Evolutionary conservation across 2,888 invertebrate species (phyloP).

Genomic region (Mythimna impura): DNA sequence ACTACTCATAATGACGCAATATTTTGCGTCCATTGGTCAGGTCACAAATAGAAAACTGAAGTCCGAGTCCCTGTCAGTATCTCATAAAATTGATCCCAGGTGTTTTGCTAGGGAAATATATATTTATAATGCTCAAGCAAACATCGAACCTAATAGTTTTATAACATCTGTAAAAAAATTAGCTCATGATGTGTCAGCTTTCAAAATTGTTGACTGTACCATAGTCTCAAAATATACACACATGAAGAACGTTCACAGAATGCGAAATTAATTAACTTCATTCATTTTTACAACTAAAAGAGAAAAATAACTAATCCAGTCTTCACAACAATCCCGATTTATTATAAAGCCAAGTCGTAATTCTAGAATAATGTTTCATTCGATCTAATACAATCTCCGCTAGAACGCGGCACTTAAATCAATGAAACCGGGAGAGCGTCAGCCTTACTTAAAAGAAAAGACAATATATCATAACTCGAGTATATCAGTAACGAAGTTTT

Average conservation of each 20-base stretch:
- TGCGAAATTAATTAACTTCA: slow-evolving; percentile 1
- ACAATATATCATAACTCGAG: slow-evolving; percentile 53
- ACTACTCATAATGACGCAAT: no score
- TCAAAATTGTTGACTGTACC: no score
- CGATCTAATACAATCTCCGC: slow-evolving; percentile 32
- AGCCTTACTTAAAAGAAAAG: slow-evolving; percentile 45
- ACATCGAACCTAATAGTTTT: no score
- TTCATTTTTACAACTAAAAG: slow-evolving; percentile 20
- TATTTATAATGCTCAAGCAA: no score
- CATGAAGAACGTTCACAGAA: not conserved
- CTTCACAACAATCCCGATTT: slow-evolving; percentile 41
- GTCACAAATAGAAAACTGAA: no score
- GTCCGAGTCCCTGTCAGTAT: no score
- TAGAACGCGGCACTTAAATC: slow-evolving; percentile 46
- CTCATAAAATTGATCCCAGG: no score
- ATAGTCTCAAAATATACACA: not conserved
- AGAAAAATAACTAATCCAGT: slow-evolving; percentile 32
- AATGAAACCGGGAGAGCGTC: slow-evolving; percentile 46
- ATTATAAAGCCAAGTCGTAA: slow-evolving; percentile 38
- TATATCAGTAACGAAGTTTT: slow-evolving; percentile 54
- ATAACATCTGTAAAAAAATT: no score
- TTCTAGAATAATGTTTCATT: slow-evolving; percentile 39
- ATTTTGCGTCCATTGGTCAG: no score
- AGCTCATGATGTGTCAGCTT: no score
- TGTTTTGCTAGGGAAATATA: no score